phyloP scores from a whole-genome alignment of 2,797 vertebrate species.

The Thunnus albacares region DNA sequence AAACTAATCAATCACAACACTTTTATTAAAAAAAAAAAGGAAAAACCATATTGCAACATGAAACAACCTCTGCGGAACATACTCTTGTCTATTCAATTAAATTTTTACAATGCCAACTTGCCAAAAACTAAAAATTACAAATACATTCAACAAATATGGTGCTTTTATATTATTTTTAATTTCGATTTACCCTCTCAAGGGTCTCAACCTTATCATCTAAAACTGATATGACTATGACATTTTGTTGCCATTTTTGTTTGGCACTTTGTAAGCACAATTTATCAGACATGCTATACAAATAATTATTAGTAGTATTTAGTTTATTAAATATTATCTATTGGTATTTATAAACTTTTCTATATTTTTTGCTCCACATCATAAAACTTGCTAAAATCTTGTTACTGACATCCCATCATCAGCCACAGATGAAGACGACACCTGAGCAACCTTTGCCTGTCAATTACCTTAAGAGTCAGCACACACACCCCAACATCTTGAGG shows the following conservation, averaged over 20 bases:
- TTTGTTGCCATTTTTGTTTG: neutral
- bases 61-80: neutral
- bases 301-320: neutral
- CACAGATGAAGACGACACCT: conserved; percentile 30
- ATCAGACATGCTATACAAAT: neutral
- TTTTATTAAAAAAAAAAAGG: neutral
- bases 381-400: conserved; percentile 10
- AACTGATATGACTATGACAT: neutral
- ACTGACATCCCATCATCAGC: neutral
- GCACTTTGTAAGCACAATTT: neutral
- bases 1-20: neutral
- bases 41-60: neutral
- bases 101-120: neutral
- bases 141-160: neutral
- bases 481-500: conserved; percentile 16
- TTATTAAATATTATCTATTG: neutral
- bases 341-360: neutral
- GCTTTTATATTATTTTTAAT: neutral
- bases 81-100: neutral
- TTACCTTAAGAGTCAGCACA: conserved; percentile 22
- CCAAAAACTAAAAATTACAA: neutral
- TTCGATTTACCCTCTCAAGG: neutral
- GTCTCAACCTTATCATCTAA: neutral
- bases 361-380: neutral
- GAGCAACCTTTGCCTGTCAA: conserved; percentile 28